These are phyloP conservation scores for Palythoa grandis DNA, from an alignment of 92 coral and sea anemone species.

Conservation along the genomic window DNA sequence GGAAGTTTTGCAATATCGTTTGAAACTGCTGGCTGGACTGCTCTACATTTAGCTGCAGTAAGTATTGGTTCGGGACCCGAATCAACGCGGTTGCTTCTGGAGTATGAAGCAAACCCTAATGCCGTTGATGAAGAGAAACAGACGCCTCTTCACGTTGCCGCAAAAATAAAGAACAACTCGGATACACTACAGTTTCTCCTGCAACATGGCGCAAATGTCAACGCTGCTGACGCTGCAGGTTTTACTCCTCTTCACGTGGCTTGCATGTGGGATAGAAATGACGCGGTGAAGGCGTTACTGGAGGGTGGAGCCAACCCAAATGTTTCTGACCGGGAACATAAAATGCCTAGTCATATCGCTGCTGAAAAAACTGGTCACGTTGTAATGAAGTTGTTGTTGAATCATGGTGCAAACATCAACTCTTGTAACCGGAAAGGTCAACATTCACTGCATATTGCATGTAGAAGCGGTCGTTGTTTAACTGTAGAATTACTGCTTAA, in stretches of 20 bases:
- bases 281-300: background rate
- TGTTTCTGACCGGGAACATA: conserved; percentile 7
- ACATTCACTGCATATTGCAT: conserved; percentile 12
- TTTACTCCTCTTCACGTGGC: conserved; percentile 39
- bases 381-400: background rate
- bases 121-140: conserved; percentile 22
- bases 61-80: conserved; percentile 10
- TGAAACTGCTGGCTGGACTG: conserved; percentile 25
- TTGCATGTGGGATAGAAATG: conserved; percentile 31
- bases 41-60: conserved; percentile 25
- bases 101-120: conserved; percentile 27
- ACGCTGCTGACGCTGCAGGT: conserved; percentile 8
- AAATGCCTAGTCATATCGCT: conserved; percentile 14
- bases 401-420: conserved; percentile 11
- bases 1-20: background rate
- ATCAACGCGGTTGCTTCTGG: conserved; percentile 12
- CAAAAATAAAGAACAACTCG: conserved; percentile 16
- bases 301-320: conserved; percentile 24
- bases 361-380: conserved; percentile 24
- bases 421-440: background rate
- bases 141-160: conserved; percentile 38
- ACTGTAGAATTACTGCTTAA: conserved; percentile 10
- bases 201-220: conserved; percentile 26
- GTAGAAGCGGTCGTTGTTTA: background rate
- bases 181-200: conserved; percentile 7